A percentile compares a stretch with the other conserved stretches of the same genome.
Conservation (phyloP, 2,113 vertebrate genomes). For the Menura novaehollandiae region DNA sequence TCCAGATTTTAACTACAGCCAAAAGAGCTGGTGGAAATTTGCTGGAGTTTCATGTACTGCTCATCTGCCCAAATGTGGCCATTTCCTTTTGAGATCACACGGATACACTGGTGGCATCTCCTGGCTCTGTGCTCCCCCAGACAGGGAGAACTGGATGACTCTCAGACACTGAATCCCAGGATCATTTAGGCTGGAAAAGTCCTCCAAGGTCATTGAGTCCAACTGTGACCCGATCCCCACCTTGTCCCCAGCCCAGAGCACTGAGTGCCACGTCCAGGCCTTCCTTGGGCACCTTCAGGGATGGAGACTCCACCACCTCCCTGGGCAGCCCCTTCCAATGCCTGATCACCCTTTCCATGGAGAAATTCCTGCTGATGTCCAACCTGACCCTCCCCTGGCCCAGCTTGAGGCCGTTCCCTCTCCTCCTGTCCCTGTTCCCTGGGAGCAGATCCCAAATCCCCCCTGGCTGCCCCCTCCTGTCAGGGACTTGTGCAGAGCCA, state of each 20-base stretch:
- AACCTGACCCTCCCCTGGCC: neutral
- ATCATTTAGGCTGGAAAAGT: neutral
- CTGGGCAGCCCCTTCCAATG: neutral
- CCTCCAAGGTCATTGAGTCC: neutral
- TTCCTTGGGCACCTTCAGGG: neutral
- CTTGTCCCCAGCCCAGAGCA: neutral
- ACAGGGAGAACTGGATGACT: neutral
- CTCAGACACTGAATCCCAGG: neutral
- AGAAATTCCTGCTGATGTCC: neutral
- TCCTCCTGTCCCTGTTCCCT: neutral
- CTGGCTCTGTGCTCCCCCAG: neutral
- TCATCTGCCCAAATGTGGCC: neutral
- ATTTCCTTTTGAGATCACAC: neutral
- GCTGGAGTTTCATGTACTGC: neutral
- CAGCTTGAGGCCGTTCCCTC: neutral
- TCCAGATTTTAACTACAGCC: neutral
- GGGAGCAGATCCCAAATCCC: neutral
- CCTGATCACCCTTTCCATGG: fast-evolving
- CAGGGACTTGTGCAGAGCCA: neutral
- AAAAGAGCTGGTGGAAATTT: neutral
- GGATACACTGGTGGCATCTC: neutral
- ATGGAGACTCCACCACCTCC: neutral
- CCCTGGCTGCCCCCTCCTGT: neutral
- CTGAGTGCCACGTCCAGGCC: fast-evolving
- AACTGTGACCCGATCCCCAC: neutral